phyloP scores from a whole-genome alignment of 2,113 vertebrate genomes.

The Mixornis gularis region DNA sequence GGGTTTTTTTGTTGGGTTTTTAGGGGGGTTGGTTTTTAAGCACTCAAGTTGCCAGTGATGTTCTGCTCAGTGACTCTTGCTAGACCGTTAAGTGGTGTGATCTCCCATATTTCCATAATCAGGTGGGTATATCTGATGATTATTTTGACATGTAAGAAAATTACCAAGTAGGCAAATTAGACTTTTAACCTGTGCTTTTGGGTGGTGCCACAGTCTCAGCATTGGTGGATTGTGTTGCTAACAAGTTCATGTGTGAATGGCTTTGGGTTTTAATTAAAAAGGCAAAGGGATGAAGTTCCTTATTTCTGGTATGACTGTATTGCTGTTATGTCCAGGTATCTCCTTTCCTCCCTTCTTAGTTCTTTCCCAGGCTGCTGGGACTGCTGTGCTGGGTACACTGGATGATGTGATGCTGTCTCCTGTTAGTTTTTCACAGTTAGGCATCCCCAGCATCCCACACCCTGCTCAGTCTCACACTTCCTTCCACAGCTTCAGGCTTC shows the following conservation, averaged over 20 bases:
- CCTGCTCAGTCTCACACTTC: neutral
- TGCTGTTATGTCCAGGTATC: neutral
- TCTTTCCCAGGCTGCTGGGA: neutral
- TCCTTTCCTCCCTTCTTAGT: neutral
- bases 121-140: neutral
- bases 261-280: neutral
- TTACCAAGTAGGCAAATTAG: neutral
- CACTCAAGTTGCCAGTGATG: neutral
- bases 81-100: neutral
- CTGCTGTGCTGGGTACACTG: neutral
- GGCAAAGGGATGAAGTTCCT: neutral
- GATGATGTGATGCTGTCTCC: neutral
- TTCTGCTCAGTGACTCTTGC: constrained; percentile 9
- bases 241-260: neutral
- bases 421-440: neutral
- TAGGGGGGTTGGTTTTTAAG: neutral
- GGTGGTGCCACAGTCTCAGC: neutral
- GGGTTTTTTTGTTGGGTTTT: neutral
- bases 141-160: neutral
- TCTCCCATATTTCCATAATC: neutral
- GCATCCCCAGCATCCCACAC: neutral
- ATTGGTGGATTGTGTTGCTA: neutral
- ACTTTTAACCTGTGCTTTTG: neutral
- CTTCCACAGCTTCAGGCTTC: neutral
- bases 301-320: neutral